Percentiles rank a stretch among this genome's conserved stretches.
Evolutionary conservation across 2,113 vertebrate genomes (phyloP).

Genomic region (Psettodes erumei): DNA sequence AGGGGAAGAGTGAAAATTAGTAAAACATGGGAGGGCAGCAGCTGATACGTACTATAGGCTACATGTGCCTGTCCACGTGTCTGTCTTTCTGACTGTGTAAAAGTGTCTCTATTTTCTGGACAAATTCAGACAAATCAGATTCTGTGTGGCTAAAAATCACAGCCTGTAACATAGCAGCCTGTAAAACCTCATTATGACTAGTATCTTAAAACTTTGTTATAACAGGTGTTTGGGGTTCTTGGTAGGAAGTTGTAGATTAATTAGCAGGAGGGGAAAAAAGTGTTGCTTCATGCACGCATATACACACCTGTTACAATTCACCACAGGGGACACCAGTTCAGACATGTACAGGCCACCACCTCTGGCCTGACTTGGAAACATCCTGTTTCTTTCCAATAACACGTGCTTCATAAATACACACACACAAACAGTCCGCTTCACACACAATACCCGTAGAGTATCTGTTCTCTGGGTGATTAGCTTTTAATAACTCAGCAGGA

Average conservation of each 20-base stretch:
- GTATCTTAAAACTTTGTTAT: not conserved
- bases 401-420: constrained; percentile 25
- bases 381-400: constrained; percentile 65
- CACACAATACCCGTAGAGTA: constrained; percentile 52
- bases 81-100: not conserved
- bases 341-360: constrained; percentile 46
- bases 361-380: constrained; percentile 47
- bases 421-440: constrained; percentile 10
- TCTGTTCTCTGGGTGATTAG: constrained; percentile 52
- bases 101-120: constrained; percentile 19
- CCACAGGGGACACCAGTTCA: constrained; percentile 47
- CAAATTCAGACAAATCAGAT: not conserved
- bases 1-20: constrained; percentile 1
- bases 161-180: not conserved
- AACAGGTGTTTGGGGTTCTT: not conserved
- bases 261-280: not conserved
- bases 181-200: not conserved
- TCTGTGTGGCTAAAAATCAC: not conserved
- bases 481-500: constrained; percentile 64
- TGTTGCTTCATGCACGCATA: not conserved
- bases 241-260: not conserved
- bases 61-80: constrained; percentile 45
- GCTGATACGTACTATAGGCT: constrained; percentile 59
- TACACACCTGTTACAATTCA: constrained; percentile 27
- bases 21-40: constrained; percentile 36